Evolutionary conservation across 2,888 invertebrate genomes (phyloP).

Genomic region (Calameuta idolon): DNA sequence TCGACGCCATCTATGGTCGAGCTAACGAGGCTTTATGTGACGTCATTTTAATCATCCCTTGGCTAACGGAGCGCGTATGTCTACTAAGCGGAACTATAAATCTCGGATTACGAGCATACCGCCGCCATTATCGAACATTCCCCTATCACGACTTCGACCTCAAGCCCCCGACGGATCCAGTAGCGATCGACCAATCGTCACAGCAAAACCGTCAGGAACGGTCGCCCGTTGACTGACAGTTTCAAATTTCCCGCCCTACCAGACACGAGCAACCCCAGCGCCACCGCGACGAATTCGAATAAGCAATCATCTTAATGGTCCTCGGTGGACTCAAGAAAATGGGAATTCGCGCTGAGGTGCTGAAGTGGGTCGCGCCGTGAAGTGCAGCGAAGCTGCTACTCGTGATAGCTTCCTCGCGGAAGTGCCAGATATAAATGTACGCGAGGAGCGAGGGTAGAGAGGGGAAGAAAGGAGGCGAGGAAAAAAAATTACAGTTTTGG

Average conservation of each 20-base stretch:
- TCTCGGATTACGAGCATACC: slow-evolving; percentile 2
- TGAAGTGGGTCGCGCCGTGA: neutral
- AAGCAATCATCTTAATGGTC: slow-evolving; percentile 3
- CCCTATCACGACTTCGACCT: neutral
- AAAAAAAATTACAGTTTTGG: neutral
- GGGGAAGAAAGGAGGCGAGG: neutral
- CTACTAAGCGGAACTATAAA: slow-evolving; percentile 5
- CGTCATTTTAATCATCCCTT: slow-evolving; percentile 9
- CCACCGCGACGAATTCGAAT: neutral
- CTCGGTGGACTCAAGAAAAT: neutral
- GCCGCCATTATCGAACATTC: neutral
- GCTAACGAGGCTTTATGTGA: slow-evolving; percentile 10
- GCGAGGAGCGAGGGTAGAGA: slow-evolving; percentile 1
- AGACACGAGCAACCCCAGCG: neutral
- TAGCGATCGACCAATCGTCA: neutral
- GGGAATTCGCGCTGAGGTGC: neutral
- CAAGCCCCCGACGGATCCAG: neutral
- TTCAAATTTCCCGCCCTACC: neutral
- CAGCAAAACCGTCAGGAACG: neutral
- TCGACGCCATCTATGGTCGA: neutral
- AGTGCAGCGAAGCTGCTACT: neutral
- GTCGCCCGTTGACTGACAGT: neutral
- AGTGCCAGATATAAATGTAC: neutral
- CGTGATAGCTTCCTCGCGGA: neutral
- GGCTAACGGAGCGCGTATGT: slow-evolving; percentile 6